phyloP scores from a whole-genome alignment of 2,888 invertebrate genomes.

The Eupithecia abbreviata region DNA sequence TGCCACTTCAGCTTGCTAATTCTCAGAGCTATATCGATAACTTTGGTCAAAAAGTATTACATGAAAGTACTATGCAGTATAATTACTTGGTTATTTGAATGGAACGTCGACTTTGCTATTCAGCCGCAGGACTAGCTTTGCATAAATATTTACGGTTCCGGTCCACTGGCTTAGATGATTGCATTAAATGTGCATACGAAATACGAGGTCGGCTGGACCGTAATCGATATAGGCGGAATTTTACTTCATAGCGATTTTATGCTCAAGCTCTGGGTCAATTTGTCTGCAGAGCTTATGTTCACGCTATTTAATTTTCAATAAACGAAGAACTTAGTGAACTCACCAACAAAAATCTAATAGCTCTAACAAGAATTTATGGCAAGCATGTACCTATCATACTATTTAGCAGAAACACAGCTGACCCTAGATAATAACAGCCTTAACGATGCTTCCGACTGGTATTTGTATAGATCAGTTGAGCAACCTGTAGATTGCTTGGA shows the following conservation, averaged over 20 bases:
- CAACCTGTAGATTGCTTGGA: too few relatives aligned
- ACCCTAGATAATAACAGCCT: too few relatives aligned
- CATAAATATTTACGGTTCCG: conserved; percentile 72
- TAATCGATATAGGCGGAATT: conserved; percentile 56
- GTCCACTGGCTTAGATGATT: conserved; percentile 71
- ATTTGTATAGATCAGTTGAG: too few relatives aligned
- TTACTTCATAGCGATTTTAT: conserved; percentile 40
- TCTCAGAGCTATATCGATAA: too few relatives aligned
- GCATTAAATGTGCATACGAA: conserved; percentile 69
- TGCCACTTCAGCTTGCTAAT: too few relatives aligned
- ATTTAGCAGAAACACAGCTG: neutral
- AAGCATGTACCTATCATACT: neutral
- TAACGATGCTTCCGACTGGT: too few relatives aligned
- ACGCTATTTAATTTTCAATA: conserved; percentile 8
- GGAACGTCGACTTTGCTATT: conserved; percentile 44
- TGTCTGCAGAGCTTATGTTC: conserved; percentile 10
- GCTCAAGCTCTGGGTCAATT: conserved; percentile 21
- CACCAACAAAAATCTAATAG: neutral
- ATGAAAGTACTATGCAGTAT: conserved; percentile 40
- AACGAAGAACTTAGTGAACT: neutral
- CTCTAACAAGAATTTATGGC: neutral
- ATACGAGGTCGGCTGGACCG: conserved; percentile 53
- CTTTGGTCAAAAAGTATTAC: neutral
- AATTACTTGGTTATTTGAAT: conserved; percentile 47
- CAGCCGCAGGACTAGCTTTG: conserved; percentile 54